Conservation (phyloP, 92 coral and sea anemone genomes). For the Porites cylindrica region DNA sequence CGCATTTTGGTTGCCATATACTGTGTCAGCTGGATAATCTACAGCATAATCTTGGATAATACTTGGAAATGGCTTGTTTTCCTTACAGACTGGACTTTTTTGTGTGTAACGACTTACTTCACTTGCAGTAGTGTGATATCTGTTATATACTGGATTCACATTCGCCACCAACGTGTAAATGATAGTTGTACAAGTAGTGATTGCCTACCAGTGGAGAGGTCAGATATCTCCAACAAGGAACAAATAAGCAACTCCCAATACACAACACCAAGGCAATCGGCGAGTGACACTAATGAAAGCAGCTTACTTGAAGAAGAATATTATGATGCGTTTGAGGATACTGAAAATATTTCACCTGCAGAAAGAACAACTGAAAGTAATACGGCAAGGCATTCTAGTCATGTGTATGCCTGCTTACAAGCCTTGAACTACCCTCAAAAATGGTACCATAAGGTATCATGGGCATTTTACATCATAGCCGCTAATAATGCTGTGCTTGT, state of each 20-base stretch:
- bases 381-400: background rate
- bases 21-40: slow-evolving; percentile 76
- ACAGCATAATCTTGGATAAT: slow-evolving; percentile 57
- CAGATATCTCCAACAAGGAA: background rate
- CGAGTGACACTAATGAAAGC: background rate
- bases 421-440: slow-evolving; percentile 8
- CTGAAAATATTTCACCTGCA: background rate
- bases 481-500: slow-evolving; percentile 61
- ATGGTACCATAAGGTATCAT: slow-evolving; percentile 84
- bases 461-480: slow-evolving; percentile 78
- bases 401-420: background rate
- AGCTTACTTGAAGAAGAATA: background rate
- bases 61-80: slow-evolving; percentile 79
- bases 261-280: background rate
- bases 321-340: background rate
- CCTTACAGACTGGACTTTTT: slow-evolving; percentile 82
- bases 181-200: background rate
- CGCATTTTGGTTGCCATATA: slow-evolving; percentile 68
- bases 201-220: background rate
- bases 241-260: background rate
- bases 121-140: slow-evolving; percentile 52
- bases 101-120: slow-evolving; percentile 64
- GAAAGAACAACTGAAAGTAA: background rate
- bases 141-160: slow-evolving; percentile 12
- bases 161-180: background rate